Percentiles rank a stretch among this genome's conserved stretches.
These are phyloP conservation scores for Selenia dentaria DNA, from an alignment of 2,888 invertebrate species.

Conservation along the genomic window DNA sequence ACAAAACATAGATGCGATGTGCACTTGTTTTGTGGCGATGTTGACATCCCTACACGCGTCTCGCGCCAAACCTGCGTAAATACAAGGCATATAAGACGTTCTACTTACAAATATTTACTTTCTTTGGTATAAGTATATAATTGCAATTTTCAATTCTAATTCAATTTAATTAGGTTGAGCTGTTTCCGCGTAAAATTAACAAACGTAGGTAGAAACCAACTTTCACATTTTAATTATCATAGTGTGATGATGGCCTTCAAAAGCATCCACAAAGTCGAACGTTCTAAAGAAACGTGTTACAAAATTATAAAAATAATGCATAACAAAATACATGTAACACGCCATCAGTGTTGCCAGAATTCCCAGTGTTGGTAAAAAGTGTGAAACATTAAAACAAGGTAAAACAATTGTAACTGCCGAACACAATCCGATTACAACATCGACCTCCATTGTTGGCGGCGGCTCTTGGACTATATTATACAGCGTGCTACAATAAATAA, in stretches of 20 bases:
- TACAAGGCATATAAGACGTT: too few species aligned
- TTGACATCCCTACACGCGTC: too few species aligned
- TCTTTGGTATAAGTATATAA: too few species aligned
- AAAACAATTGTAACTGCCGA: conserved; percentile 18
- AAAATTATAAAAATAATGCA: not conserved
- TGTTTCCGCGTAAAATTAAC: too few species aligned
- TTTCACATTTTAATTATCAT: too few species aligned
- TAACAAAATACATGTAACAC: not conserved
- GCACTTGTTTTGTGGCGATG: too few species aligned
- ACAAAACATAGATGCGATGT: too few species aligned
- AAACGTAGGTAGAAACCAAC: too few species aligned
- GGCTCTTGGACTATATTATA: conserved; percentile 7
- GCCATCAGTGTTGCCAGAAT: not conserved
- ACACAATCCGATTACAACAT: conserved; percentile 24
- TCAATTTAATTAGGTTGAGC: too few species aligned
- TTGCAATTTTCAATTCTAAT: too few species aligned
- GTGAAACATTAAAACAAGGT: conserved; percentile 19
- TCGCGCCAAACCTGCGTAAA: too few species aligned
- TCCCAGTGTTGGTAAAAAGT: conserved; percentile 10
- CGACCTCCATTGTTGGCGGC: conserved; percentile 14
- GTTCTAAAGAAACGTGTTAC: not conserved
- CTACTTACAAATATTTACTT: too few species aligned
- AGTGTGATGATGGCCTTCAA: not conserved
- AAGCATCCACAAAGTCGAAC: not conserved
- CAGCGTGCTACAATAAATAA: conserved; percentile 5